phyloP scores from a whole-genome alignment of 2,797 vertebrate species.

The Melanotaenia pygmaea region DNA sequence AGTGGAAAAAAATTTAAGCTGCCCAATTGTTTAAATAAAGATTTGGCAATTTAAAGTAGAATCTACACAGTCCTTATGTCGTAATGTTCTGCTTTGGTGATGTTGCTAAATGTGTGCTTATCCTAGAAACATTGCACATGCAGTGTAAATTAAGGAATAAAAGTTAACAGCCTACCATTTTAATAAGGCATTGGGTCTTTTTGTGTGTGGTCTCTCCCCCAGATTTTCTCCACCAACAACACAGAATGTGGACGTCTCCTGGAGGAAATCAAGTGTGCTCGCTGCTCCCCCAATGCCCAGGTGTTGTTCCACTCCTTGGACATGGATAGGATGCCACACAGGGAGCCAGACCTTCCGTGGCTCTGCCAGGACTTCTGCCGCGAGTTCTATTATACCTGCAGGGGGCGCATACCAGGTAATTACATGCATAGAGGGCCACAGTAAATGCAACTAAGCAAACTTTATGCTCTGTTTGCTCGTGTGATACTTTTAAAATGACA shows the following conservation, averaged over 20 bases:
- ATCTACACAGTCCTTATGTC: conserved; percentile 6
- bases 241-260: conserved; percentile 96
- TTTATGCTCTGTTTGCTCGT: neutral
- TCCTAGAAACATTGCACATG: conserved; percentile 11
- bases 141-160: conserved; percentile 19
- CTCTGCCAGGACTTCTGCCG: conserved; percentile 98
- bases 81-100: conserved; percentile 19
- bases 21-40: neutral
- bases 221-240: conserved; percentile 98
- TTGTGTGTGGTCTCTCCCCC: conserved; percentile 69
- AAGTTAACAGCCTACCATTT: conserved; percentile 42
- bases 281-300: conserved; percentile 96
- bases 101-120: conserved; percentile 16
- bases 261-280: conserved; percentile 97
- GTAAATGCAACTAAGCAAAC: neutral
- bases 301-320: conserved; percentile 92
- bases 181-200: conserved; percentile 51
- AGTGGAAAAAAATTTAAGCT: conserved; percentile 7
- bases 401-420: conserved; percentile 97
- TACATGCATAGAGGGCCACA: conserved; percentile 34
- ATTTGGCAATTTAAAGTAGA: conserved; percentile 16
- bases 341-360: conserved; percentile 90
- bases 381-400: conserved; percentile 98
- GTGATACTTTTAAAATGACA: conserved; percentile 25
- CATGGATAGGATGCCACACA: conserved; percentile 87